A percentile compares a stretch with the other conserved stretches of the same genome.
Conservation (phyloP, 2,797 vertebrate genomes). For the Sciaenops ocellatus region DNA sequence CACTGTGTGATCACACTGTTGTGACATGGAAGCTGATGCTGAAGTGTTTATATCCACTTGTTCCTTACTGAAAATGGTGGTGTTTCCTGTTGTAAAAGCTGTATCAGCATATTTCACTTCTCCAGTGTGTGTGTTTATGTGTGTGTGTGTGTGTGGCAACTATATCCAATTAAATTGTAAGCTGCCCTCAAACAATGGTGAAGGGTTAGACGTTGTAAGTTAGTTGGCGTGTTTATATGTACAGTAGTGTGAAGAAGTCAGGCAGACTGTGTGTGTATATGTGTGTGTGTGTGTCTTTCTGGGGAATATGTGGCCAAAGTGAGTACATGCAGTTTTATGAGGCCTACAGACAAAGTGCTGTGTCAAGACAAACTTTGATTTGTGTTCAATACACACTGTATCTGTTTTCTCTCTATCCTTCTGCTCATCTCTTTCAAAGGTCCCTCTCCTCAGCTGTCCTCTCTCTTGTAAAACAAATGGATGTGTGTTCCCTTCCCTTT, state of each 20-base stretch:
- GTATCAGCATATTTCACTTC: slow-evolving; percentile 29
- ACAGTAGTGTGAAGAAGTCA: neutral
- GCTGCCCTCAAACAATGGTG: slow-evolving; percentile 15
- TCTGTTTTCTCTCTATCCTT: slow-evolving; percentile 22
- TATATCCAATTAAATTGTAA: slow-evolving; percentile 21
- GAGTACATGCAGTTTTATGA: slow-evolving; percentile 47
- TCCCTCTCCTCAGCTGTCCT: slow-evolving; percentile 18
- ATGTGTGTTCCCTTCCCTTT: slow-evolving; percentile 11
- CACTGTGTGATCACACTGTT: slow-evolving; percentile 21
- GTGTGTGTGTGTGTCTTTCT: slow-evolving; percentile 1
- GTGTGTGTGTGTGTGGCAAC: neutral
- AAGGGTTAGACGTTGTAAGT: slow-evolving; percentile 11
- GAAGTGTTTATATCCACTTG: slow-evolving; percentile 11
- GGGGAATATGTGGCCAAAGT: slow-evolving; percentile 19
- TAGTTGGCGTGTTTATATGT: neutral
- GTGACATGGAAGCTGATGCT: slow-evolving; percentile 31
- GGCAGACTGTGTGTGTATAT: slow-evolving; percentile 2
- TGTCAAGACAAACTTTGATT: slow-evolving; percentile 59
- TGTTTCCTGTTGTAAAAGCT: neutral
- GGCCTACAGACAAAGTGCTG: slow-evolving; percentile 51
- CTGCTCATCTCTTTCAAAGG: slow-evolving; percentile 14
- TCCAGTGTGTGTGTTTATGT: neutral
- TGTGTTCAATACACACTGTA: slow-evolving; percentile 41
- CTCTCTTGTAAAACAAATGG: slow-evolving; percentile 52
- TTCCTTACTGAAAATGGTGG: neutral